Conservation (phyloP, 2,888 invertebrate species). For the Apomyelois bistriatella region DNA sequence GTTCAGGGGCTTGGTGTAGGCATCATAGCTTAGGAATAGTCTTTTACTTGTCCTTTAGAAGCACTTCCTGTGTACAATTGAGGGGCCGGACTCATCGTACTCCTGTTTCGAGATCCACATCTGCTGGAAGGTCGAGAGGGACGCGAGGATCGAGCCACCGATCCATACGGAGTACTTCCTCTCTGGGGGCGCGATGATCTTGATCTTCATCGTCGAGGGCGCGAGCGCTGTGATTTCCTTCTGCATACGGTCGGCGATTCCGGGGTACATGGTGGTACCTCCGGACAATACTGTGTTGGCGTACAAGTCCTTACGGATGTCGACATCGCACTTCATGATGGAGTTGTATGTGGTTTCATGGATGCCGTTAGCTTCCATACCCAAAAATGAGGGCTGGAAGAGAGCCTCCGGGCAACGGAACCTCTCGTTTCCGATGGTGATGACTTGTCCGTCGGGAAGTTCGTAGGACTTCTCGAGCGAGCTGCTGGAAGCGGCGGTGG, state of each 20-base stretch:
- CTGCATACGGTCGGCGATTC: constrained; percentile 96
- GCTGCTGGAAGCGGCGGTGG: constrained; percentile 94
- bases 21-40: constrained; percentile 71
- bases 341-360: constrained; percentile 97
- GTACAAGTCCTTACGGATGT: constrained; percentile 98
- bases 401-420: constrained; percentile 98
- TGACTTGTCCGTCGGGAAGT: constrained; percentile 95
- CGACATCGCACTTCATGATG: constrained; percentile 99
- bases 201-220: constrained; percentile 96
- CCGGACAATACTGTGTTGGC: constrained; percentile 97
- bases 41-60: constrained; percentile 68
- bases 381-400: constrained; percentile 96
- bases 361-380: constrained; percentile 93
- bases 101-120: constrained; percentile 99
- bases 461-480: constrained; percentile 98
- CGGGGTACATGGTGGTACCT: constrained; percentile 97
- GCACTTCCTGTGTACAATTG: constrained; percentile 97
- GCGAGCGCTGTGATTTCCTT: constrained; percentile 95
- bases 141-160: constrained; percentile 95
- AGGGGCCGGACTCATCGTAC: constrained; percentile 98
- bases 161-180: constrained; percentile 98
- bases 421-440: constrained; percentile 95
- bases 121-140: constrained; percentile 96
- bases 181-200: constrained; percentile 96
- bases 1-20: constrained; percentile 66